Evolutionary conservation across 2,113 vertebrate species (phyloP).

Genomic region (Cairina moschata): DNA sequence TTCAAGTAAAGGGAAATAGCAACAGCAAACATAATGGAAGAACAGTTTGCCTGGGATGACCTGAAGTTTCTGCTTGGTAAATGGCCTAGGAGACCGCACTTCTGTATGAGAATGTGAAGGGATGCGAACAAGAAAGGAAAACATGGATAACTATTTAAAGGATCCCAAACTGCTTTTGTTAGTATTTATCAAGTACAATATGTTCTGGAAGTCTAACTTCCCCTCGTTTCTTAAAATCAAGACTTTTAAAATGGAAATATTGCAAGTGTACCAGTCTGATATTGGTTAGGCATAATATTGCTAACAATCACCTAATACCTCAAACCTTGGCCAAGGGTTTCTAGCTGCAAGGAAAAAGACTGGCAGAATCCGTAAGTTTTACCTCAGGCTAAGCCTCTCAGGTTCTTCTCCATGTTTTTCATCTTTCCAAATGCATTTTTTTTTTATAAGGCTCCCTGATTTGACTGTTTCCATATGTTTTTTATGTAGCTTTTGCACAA

Average conservation of each 20-base stretch:
- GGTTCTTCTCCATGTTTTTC: neutral
- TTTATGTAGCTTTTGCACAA: neutral
- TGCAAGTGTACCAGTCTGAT: neutral
- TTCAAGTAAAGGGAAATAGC: neutral
- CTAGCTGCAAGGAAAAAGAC: neutral
- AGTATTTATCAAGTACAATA: neutral
- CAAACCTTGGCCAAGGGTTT: neutral
- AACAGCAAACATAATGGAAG: neutral
- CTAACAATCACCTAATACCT: neutral
- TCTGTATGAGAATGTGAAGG: neutral
- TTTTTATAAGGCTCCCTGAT: slow-evolving; percentile 6
- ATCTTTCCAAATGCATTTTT: slow-evolving; percentile 2
- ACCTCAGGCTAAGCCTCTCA: neutral
- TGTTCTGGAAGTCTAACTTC: neutral
- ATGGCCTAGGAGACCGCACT: neutral
- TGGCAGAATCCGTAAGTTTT: neutral
- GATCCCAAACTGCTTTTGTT: neutral
- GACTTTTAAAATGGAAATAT: neutral
- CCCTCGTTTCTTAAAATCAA: neutral
- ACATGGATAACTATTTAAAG: neutral
- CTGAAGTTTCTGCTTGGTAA: neutral
- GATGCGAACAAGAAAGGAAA: neutral
- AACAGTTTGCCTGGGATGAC: neutral
- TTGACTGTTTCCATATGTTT: slow-evolving; percentile 58
- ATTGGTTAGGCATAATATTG: neutral